A percentile compares a stretch with the other conserved stretches of the same genome.
phyloP scores from a whole-genome alignment of 2,888 invertebrate genomes.

The Apotomis capreana region DNA sequence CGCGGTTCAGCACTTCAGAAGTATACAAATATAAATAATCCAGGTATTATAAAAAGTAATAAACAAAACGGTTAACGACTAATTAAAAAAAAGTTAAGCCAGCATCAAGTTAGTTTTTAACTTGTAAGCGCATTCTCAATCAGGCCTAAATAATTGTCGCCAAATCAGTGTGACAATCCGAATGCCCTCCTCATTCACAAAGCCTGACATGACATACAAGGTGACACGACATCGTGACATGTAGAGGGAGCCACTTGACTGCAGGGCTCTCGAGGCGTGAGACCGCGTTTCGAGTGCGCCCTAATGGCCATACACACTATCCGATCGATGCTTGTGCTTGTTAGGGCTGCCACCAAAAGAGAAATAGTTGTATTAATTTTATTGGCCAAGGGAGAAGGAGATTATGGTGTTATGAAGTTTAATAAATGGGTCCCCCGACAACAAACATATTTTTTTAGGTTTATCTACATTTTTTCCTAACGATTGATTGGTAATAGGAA shows the following conservation, averaged over 20 bases:
- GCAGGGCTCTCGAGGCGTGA: slow-evolving; percentile 57
- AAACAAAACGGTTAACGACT: no score
- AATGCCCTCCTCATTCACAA: slow-evolving; percentile 1
- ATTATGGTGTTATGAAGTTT: no score
- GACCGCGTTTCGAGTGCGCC: slow-evolving; percentile 55
- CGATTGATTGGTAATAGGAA: background rate
- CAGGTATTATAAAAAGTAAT: no score
- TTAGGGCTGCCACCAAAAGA: background rate
- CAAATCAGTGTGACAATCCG: background rate
- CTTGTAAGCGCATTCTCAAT: background rate
- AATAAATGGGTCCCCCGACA: no score
- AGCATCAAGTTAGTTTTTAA: no score
- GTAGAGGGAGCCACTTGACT: slow-evolving; percentile 56
- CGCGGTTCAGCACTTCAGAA: no score
- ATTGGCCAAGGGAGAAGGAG: background rate
- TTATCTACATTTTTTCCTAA: no score
- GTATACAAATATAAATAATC: no score
- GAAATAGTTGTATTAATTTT: background rate
- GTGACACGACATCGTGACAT: slow-evolving; percentile 52
- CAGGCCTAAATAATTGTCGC: background rate
- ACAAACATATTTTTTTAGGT: no score
- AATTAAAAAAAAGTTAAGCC: no score
- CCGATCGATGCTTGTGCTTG: slow-evolving; percentile 55
- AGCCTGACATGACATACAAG: slow-evolving; percentile 18
- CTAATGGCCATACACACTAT: slow-evolving; percentile 63